Conservation (phyloP, 2,113 vertebrate genomes). For the Archocentrus centrarchus region DNA sequence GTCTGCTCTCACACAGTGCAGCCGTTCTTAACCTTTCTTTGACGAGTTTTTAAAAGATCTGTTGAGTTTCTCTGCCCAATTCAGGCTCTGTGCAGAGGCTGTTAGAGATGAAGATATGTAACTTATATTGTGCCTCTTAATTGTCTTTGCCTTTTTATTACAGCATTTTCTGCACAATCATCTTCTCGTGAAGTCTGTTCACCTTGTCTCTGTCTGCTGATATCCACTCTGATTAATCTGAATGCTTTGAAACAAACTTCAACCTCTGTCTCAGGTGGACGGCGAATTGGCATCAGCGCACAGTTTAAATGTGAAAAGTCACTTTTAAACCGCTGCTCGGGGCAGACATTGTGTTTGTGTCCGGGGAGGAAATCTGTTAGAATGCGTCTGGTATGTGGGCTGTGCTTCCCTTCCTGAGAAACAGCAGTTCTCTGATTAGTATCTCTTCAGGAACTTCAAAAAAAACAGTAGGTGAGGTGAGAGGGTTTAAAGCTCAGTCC, state of each 20-base stretch:
- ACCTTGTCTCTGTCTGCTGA: neutral
- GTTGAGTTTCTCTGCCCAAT: neutral
- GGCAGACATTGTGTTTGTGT: constrained; percentile 8
- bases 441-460: constrained; percentile 23
- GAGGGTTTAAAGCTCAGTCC: constrained; percentile 8
- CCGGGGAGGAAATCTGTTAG: constrained; percentile 49
- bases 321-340: neutral
- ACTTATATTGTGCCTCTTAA: neutral
- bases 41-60: neutral
- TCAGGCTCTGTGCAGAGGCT: neutral
- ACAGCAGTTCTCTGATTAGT: constrained; percentile 39
- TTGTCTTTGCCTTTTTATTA: neutral
- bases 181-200: neutral
- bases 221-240: neutral
- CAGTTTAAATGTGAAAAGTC: neutral
- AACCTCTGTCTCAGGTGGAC: neutral
- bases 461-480: neutral
- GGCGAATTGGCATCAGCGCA: neutral
- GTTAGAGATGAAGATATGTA: neutral
- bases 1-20: neutral
- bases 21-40: neutral
- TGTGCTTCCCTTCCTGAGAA: constrained; percentile 51
- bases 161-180: neutral
- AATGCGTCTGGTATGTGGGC: constrained; percentile 49
- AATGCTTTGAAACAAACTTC: neutral